Evolutionary conservation across 2,888 invertebrate species (phyloP).

Genomic region (Leucophenga maculata): DNA sequence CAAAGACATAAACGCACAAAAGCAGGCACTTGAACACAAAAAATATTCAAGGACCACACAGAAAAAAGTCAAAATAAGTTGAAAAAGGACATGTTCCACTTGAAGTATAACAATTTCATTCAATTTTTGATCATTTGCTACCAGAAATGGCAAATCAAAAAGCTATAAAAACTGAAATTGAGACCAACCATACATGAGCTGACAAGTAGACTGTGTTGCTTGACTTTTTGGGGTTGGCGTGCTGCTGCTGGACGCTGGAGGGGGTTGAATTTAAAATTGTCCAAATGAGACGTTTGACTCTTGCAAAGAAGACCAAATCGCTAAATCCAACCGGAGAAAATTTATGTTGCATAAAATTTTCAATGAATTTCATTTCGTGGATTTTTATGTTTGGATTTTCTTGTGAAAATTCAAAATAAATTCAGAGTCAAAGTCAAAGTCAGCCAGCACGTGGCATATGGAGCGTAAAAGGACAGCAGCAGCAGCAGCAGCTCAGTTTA

Average conservation of each 20-base stretch:
- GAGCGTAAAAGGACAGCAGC: conserved; percentile 63
- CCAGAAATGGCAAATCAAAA: conserved; percentile 68
- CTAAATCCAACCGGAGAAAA: conserved; percentile 64
- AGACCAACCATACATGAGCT: too few relatives aligned
- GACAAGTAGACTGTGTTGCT: too few relatives aligned
- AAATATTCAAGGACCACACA: background rate
- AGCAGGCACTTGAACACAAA: background rate
- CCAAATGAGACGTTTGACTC: conserved; percentile 17
- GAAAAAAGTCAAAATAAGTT: background rate
- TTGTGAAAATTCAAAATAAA: conserved; percentile 56
- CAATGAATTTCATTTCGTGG: conserved; percentile 60
- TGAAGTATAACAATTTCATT: conserved; percentile 66
- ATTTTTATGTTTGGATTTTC: conserved; percentile 1
- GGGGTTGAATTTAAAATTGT: background rate
- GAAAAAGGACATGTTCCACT: conserved; percentile 62
- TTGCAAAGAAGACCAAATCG: conserved; percentile 31
- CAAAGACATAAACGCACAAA: too few relatives aligned
- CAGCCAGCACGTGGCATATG: conserved; percentile 70
- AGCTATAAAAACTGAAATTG: conserved; percentile 60
- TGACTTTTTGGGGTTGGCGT: background rate
- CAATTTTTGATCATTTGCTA: conserved; percentile 68
- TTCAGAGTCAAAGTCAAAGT: conserved; percentile 4
- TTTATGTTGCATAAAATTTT: conserved; percentile 69
- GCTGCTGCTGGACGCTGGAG: background rate
- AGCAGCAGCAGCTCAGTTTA: conserved; percentile 36